Conservation (phyloP, 2,797 vertebrate species). For the Enteromius treurensis region DNA sequence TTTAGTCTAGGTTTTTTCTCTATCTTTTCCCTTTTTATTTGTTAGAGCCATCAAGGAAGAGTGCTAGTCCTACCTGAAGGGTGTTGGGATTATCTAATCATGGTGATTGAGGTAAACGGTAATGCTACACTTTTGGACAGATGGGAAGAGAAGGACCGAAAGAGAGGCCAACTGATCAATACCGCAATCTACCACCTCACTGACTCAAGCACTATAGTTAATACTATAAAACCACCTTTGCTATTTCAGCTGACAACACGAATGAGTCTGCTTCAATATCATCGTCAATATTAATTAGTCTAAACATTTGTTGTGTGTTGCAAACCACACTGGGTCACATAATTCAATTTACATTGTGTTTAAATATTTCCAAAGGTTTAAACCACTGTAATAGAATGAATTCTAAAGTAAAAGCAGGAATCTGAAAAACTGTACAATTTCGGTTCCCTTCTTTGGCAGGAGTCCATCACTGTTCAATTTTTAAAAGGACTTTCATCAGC, state of each 20-base stretch:
- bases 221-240: slow-evolving; percentile 33
- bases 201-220: slow-evolving; percentile 33
- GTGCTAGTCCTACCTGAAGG: neutral
- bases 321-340: neutral
- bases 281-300: slow-evolving; percentile 29
- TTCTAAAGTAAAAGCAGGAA: neutral
- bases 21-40: neutral
- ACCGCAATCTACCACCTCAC: slow-evolving; percentile 36
- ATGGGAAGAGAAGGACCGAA: neutral
- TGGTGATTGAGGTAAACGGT: neutral
- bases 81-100: slow-evolving; percentile 28
- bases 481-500: slow-evolving; percentile 46
- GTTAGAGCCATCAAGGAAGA: neutral
- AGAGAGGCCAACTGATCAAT: slow-evolving; percentile 32
- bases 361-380: slow-evolving; percentile 15
- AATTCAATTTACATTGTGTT: neutral
- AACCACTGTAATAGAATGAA: neutral
- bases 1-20: neutral
- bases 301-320: slow-evolving; percentile 1
- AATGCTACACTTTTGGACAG: slow-evolving; percentile 9
- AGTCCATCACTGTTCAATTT: slow-evolving; percentile 22
- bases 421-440: slow-evolving; percentile 1
- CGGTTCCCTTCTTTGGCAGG: slow-evolving; percentile 9
- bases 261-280: neutral
- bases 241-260: slow-evolving; percentile 34